Percentiles rank a stretch among this genome's conserved stretches.
These are phyloP conservation scores for Rhinatrema bivittatum DNA, from an alignment of 2,797 vertebrate genomes.

Conservation along the genomic window DNA sequence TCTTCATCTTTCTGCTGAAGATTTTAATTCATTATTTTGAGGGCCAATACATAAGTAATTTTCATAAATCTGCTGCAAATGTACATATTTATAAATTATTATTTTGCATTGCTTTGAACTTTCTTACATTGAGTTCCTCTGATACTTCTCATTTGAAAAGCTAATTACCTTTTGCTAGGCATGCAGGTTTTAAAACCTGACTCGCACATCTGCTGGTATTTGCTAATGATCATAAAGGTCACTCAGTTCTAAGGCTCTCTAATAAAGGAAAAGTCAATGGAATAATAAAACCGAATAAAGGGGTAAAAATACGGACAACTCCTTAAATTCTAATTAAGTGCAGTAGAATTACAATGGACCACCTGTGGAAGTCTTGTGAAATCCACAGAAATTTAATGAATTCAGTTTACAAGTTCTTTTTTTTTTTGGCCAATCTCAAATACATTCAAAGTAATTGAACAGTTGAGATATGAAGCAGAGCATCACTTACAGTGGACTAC, in stretches of 20 bases:
- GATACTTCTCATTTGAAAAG: constrained; percentile 24
- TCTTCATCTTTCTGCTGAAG: too few relatives aligned
- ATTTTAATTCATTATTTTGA: too few relatives aligned
- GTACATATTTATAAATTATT: constrained; percentile 2
- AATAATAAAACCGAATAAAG: constrained; percentile 11
- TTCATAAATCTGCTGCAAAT: constrained; percentile 24
- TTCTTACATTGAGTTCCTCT: constrained; percentile 7
- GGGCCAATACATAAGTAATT: constrained; percentile 16
- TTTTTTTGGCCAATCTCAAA: too few relatives aligned
- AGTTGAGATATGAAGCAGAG: too few relatives aligned
- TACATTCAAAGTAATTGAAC: too few relatives aligned
- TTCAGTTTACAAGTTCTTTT: too few relatives aligned
- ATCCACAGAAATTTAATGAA: constrained; percentile 28
- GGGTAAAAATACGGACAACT: constrained; percentile 14
- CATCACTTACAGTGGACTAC: too few relatives aligned
- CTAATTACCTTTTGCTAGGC: constrained; percentile 22
- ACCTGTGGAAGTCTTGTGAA: constrained; percentile 15
- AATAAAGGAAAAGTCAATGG: constrained; percentile 8
- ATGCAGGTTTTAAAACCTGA: constrained; percentile 1
- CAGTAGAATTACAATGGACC: constrained; percentile 26
- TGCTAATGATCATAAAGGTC: constrained; percentile 8
- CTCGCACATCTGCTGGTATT: constrained; percentile 13
- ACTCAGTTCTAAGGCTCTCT: constrained; percentile 12
- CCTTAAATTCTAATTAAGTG: constrained; percentile 35
- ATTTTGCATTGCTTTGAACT: constrained; percentile 5